phyloP scores from a whole-genome alignment of 2,113 vertebrate species.

The Hydrochoerus hydrochaeris region DNA sequence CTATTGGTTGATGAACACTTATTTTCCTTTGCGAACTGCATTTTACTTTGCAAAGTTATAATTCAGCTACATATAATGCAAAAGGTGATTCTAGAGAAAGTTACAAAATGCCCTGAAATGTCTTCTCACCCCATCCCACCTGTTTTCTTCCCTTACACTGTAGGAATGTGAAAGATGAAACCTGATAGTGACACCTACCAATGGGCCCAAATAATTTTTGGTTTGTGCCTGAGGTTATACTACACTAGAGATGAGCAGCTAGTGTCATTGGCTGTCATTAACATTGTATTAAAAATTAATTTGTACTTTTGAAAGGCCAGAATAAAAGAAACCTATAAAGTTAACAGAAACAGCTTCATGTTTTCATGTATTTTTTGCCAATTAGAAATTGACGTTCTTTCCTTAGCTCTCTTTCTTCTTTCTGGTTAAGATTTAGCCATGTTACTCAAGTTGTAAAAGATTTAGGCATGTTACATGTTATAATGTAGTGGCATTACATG shows the following conservation, averaged over 20 bases:
- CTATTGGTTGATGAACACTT: constrained; percentile 11
- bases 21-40: constrained; percentile 14
- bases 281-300: constrained; percentile 17
- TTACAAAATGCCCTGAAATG: background rate
- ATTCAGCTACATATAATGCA: background rate
- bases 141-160: background rate
- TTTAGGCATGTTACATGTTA: too few species aligned
- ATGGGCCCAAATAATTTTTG: constrained; percentile 40
- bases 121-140: background rate
- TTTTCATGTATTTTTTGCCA: constrained; percentile 68
- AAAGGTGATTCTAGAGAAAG: constrained; percentile 4
- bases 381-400: constrained; percentile 65
- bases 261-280: constrained; percentile 74
- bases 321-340: constrained; percentile 59
- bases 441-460: background rate
- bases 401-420: constrained; percentile 56
- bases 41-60: constrained; percentile 43
- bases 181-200: background rate
- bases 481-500: background rate
- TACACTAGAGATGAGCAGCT: background rate
- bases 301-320: constrained; percentile 8
- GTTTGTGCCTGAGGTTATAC: constrained; percentile 65
- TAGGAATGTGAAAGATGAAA: background rate
- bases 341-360: constrained; percentile 62
- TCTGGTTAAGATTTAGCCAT: constrained; percentile 64